Base-by-base conservation (phyloP, 2,888 invertebrate genomes). In the Tenodera sinensis region DNA sequence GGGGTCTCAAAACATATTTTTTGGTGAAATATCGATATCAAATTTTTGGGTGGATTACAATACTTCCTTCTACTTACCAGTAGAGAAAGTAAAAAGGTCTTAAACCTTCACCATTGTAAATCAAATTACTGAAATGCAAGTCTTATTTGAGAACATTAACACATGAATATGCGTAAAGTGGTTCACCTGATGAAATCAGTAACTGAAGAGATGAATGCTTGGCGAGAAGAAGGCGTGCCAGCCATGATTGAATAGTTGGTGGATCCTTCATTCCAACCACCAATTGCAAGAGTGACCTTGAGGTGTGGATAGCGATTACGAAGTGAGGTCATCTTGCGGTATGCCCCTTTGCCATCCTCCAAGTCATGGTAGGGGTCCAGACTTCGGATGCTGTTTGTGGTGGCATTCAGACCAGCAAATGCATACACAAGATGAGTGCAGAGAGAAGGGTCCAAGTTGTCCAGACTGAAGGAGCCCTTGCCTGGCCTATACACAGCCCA, bases 181-280 rank as follows among this genome's bases (percentile, higher is more conserved):
- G 25, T 91, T 91, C 93, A 96, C 96, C 94, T 94, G 34, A 98
- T 93, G 92, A 97, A 97, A 83, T 94, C 93, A 0, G 97, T 91
- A 0, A 96, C 96, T 91, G 96, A 97, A 82, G 95, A 93, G 0
- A 97, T 95, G 92, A 98, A 97, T 92, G 97, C 96, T 92, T 96
- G 96, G 90, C 98, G 94, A 90, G 96, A 94, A 82, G 96, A 97
- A 3, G 96, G 92, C 91, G 96, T 96, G 1, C 97, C 97, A 2
- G 98, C 98, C 95, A 98, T 95, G n/a, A 97, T 96, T 0, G 98
- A 98, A 93, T 98, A 98, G 91, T 96, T 96, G 27, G 96, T 95
- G 0, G 98, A 98, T 27, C 98, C 98, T 93, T 98, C 98, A 93
- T 98, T 98, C 98, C 98, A 98, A 0, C 98, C 98, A 1, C 98